Percentiles rank a stretch among this genome's conserved stretches.
phyloP scores from a whole-genome alignment of 2,113 vertebrate genomes.

The Acanthochromis polyacanthus region DNA sequence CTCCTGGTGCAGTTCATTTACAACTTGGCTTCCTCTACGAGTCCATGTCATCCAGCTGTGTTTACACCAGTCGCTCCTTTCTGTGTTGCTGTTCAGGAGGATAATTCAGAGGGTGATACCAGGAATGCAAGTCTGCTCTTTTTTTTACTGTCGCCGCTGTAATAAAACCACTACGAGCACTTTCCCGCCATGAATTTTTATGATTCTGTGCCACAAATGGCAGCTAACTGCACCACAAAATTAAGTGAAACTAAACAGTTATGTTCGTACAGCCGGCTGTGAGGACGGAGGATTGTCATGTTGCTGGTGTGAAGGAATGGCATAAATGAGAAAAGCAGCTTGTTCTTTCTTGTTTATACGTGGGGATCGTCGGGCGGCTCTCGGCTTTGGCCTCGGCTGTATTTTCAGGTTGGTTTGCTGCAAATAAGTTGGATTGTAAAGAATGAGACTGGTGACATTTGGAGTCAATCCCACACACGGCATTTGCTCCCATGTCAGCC shows the following conservation, averaged over 20 bases:
- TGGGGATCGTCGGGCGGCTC: slow-evolving; percentile 31
- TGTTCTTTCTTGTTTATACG: slow-evolving; percentile 34
- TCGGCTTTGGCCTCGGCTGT: slow-evolving; percentile 11
- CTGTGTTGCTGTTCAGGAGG: slow-evolving; percentile 47
- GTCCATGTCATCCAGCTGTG: slow-evolving; percentile 1
- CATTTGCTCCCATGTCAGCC: not conserved
- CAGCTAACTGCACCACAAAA: slow-evolving; percentile 53
- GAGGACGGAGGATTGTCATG: slow-evolving; percentile 43
- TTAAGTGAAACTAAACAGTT: slow-evolving; percentile 62
- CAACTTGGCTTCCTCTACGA: slow-evolving; percentile 10
- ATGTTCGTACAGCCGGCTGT: slow-evolving; percentile 45
- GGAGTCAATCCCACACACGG: not conserved
- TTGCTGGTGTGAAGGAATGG: slow-evolving; percentile 28
- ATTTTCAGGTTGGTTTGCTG: not conserved
- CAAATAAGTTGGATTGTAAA: not conserved
- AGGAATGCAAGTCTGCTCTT: slow-evolving; percentile 46
- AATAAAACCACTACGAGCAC: slow-evolving; percentile 50
- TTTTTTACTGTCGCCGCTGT: slow-evolving; percentile 35
- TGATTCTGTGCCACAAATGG: slow-evolving; percentile 56
- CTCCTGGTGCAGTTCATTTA: not conserved
- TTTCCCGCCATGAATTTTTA: slow-evolving; percentile 51
- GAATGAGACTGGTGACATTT: not conserved
- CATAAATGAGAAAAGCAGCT: slow-evolving; percentile 24
- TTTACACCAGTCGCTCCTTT: slow-evolving; percentile 13
- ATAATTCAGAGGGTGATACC: slow-evolving; percentile 47